A percentile compares a stretch with the other conserved stretches of the same genome.
phyloP scores from a whole-genome alignment of 2,888 invertebrate species.

The Drosophila peninsularis region DNA sequence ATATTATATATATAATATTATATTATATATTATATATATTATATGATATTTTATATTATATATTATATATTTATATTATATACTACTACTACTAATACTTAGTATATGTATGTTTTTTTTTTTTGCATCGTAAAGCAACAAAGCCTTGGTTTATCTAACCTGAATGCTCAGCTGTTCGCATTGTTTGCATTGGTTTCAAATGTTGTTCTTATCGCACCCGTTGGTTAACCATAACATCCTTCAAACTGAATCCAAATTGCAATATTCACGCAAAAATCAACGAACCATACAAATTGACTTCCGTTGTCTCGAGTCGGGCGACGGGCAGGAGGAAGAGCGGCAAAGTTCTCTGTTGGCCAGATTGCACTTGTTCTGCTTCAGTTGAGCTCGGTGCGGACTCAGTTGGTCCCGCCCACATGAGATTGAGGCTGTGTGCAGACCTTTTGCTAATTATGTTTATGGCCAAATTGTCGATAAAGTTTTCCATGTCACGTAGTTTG shows the following conservation, averaged over 20 bases:
- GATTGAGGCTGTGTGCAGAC: slow-evolving; percentile 20
- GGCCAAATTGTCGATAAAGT: slow-evolving; percentile 57
- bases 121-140: too few relatives aligned
- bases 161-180: not conserved
- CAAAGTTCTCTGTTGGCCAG: slow-evolving; percentile 19
- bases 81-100: too few relatives aligned
- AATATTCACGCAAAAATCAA: slow-evolving; percentile 55
- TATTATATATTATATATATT: too few relatives aligned
- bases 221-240: slow-evolving; percentile 36
- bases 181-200: slow-evolving; percentile 4
- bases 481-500: slow-evolving; percentile 61
- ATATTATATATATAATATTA: too few relatives aligned
- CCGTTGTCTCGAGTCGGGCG: slow-evolving; percentile 35
- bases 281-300: slow-evolving; percentile 57
- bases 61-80: too few relatives aligned
- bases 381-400: slow-evolving; percentile 16
- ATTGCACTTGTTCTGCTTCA: slow-evolving; percentile 58
- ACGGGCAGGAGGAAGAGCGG: not conserved
- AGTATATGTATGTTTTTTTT: too few relatives aligned
- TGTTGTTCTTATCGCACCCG: slow-evolving; percentile 6
- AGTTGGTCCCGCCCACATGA: slow-evolving; percentile 22
- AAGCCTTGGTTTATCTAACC: not conserved
- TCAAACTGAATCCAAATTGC: slow-evolving; percentile 41
- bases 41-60: too few relatives aligned
- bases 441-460: slow-evolving; percentile 60